Evolutionary conservation across 1,140 invertebrate genomes (phyloP).

Genomic region (Drosophila rufa): DNA sequence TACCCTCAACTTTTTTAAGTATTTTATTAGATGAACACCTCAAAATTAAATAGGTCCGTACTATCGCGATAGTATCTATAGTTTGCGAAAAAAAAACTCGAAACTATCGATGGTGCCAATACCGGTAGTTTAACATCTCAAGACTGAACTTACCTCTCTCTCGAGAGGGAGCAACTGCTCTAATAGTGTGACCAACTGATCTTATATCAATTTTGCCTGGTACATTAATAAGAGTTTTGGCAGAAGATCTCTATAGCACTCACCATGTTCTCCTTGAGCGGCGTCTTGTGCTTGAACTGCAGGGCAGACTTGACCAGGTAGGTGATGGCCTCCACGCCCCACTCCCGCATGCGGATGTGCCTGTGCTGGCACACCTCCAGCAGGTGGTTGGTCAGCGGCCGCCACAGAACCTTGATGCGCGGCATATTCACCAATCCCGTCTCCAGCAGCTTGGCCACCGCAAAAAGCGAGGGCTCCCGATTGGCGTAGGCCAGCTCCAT

Average conservation of each 20-base stretch:
- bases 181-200: too few species aligned
- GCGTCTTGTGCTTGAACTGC: conserved; percentile 93
- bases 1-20: too few species aligned
- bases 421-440: conserved; percentile 97
- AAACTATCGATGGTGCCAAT: too few species aligned
- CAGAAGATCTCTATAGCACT: conserved; percentile 13
- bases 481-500: conserved; percentile 99
- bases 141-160: too few species aligned
- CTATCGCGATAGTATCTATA: too few species aligned
- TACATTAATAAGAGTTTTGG: background rate
- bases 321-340: conserved; percentile 98
- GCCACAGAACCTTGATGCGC: conserved; percentile 97
- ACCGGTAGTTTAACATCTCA: too few species aligned
- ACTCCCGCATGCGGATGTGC: conserved; percentile 97
- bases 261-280: conserved; percentile 94
- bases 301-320: conserved; percentile 97
- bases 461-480: conserved; percentile 98
- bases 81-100: too few species aligned
- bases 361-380: conserved; percentile 98
- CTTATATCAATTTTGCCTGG: too few species aligned
- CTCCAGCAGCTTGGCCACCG: conserved; percentile 98
- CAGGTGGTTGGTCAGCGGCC: conserved; percentile 97
- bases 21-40: too few species aligned
- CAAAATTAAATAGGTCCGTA: too few species aligned
- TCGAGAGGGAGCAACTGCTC: too few species aligned